Percentiles rank a stretch among this genome's conserved stretches.
Conservation (phyloP, 2,888 invertebrate species). For the Malachius bipustulatus region DNA sequence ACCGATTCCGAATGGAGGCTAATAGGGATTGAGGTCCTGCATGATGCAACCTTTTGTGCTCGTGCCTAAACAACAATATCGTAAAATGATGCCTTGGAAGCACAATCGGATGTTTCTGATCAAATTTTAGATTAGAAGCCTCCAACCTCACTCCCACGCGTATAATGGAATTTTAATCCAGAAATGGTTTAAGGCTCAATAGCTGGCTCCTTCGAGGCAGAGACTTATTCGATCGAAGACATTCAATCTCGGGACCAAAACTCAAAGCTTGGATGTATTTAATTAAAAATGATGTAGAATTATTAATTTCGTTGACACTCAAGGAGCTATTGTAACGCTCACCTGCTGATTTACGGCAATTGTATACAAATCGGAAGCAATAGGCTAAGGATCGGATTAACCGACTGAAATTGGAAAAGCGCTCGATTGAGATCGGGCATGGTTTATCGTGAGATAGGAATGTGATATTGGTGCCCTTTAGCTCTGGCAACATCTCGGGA, state of each 20-base stretch:
- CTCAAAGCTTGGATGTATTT: constrained; percentile 3
- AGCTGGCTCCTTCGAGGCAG: not conserved
- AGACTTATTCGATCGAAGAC: not conserved
- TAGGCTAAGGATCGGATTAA: constrained; percentile 4
- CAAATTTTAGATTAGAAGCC: constrained; percentile 10
- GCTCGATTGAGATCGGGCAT: too few relatives aligned
- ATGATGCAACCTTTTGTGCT: constrained; percentile 15
- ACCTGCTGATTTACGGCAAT: constrained; percentile 5
- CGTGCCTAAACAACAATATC: constrained; percentile 10
- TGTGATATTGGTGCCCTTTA: too few relatives aligned
- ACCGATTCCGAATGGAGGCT: constrained; percentile 11
- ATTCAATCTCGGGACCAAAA: constrained; percentile 5
- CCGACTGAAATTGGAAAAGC: constrained; percentile 8
- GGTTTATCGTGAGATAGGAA: too few relatives aligned
- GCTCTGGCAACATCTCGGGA: too few relatives aligned
- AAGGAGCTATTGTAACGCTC: constrained; percentile 7
- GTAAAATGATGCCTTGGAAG: constrained; percentile 14
- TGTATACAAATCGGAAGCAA: constrained; percentile 5
- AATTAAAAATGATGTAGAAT: constrained; percentile 6
- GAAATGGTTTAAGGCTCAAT: constrained; percentile 10
- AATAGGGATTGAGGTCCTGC: constrained; percentile 14
- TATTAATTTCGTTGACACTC: constrained; percentile 4
- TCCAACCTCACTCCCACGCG: constrained; percentile 14
- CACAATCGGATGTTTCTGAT: constrained; percentile 16
- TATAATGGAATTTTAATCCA: constrained; percentile 12